Evolutionary conservation across 1,140 invertebrate genomes (phyloP).

Genomic region (Thaumetopoea pityocampa): DNA sequence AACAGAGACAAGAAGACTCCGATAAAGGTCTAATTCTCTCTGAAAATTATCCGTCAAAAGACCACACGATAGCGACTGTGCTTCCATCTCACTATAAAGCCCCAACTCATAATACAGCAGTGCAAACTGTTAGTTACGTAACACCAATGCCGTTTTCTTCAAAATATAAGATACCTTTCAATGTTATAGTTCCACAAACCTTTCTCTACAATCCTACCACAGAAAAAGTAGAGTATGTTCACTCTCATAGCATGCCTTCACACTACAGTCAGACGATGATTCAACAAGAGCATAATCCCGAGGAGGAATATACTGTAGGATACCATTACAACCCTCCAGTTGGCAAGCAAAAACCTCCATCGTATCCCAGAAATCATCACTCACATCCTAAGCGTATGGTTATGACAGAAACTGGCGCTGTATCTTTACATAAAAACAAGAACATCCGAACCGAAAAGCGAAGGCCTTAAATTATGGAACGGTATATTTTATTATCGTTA

Average conservation of each 20-base stretch:
- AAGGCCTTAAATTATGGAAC: too few species aligned
- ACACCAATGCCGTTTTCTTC: slow-evolving; percentile 49
- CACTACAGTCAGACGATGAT: slow-evolving; percentile 31
- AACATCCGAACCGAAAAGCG: slow-evolving; percentile 37
- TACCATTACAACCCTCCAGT: slow-evolving; percentile 35
- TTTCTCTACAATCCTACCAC: slow-evolving; percentile 39
- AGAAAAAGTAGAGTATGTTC: slow-evolving; percentile 56
- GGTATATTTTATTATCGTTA: too few species aligned
- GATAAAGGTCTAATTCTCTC: slow-evolving; percentile 31
- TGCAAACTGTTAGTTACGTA: slow-evolving; percentile 57
- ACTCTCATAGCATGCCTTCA: slow-evolving; percentile 41
- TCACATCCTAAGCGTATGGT: slow-evolving; percentile 50
- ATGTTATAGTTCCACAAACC: slow-evolving; percentile 60
- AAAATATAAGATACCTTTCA: slow-evolving; percentile 56
- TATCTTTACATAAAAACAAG: slow-evolving; percentile 28
- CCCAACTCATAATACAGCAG: slow-evolving; percentile 26
- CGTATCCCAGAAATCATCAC: slow-evolving; percentile 50
- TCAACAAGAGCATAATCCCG: slow-evolving; percentile 37
- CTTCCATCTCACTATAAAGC: slow-evolving; percentile 40
- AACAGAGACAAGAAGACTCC: slow-evolving; percentile 29
- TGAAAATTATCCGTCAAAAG: slow-evolving; percentile 61
- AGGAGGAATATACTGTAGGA: slow-evolving; percentile 37
- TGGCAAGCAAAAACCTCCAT: slow-evolving; percentile 30
- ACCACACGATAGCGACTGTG: slow-evolving; percentile 65
- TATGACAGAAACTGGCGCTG: slow-evolving; percentile 26